Evolutionary conservation across 2,113 vertebrate genomes (phyloP).

Genomic region (Archilochus colubris): DNA sequence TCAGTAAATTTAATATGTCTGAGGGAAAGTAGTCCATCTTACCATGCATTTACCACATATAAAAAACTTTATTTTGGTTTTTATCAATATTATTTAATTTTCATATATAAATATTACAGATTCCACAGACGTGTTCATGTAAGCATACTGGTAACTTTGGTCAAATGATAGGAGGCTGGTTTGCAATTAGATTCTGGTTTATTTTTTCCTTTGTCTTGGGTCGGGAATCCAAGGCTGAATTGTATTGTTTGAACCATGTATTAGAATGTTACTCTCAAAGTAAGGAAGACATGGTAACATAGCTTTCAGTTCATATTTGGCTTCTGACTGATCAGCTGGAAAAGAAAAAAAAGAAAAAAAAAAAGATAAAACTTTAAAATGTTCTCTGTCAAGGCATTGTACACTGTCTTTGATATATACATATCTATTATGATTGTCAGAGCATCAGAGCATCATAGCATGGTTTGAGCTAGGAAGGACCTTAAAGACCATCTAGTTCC

Average conservation of each 20-base stretch:
- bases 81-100: neutral
- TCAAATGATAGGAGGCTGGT: neutral
- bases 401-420: neutral
- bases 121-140: neutral
- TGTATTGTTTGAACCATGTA: neutral
- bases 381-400: neutral
- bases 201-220: neutral
- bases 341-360: no score
- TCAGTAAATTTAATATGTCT: no score
- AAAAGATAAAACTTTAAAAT: neutral
- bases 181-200: neutral
- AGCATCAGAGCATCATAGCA: no score
- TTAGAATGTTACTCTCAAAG: neutral
- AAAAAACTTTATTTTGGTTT: neutral
- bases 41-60: neutral
- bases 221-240: neutral
- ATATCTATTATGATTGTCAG: neutral
- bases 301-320: neutral
- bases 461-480: no score
- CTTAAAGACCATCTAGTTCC: no score
- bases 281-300: neutral
- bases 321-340: neutral
- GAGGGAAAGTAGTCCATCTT: no score
- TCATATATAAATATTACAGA: neutral
- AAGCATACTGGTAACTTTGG: neutral